These are phyloP conservation scores for Cephus pygmeus DNA, from an alignment of 2,888 invertebrate species.

Conservation along the genomic window DNA sequence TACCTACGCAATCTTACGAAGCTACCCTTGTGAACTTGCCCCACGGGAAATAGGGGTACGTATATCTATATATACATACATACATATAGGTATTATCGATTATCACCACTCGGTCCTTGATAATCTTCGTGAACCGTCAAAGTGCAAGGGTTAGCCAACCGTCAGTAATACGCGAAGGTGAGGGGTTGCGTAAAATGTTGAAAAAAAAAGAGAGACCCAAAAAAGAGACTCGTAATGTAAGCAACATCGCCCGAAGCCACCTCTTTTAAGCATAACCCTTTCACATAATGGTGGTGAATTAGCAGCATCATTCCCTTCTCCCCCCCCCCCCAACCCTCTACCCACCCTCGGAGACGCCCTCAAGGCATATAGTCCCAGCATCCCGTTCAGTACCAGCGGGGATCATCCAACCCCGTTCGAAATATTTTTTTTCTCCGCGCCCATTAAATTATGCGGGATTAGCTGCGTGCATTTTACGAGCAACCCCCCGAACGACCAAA, in stretches of 20 bases:
- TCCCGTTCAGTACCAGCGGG: slow-evolving; percentile 5
- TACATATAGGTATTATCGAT: slow-evolving; percentile 26
- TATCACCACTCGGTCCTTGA: slow-evolving; percentile 26
- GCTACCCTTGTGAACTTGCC: too few relatives aligned
- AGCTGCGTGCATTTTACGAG: slow-evolving; percentile 50
- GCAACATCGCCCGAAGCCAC: slow-evolving; percentile 10
- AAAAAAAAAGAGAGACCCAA: background rate
- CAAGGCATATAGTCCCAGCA: slow-evolving; percentile 13
- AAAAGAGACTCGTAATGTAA: slow-evolving; percentile 3
- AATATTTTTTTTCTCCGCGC: slow-evolving; percentile 31
- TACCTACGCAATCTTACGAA: too few relatives aligned
- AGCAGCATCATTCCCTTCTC: slow-evolving; percentile 32
- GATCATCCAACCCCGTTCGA: slow-evolving; percentile 17
- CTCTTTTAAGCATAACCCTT: slow-evolving; percentile 46
- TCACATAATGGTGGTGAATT: slow-evolving; percentile 48
- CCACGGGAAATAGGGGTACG: too few relatives aligned
- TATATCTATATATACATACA: too few relatives aligned
- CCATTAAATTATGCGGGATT: slow-evolving; percentile 50
- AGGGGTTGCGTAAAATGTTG: slow-evolving; percentile 13
- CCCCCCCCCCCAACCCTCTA: too few relatives aligned
- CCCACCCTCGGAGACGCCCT: slow-evolving; percentile 25
- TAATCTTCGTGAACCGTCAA: slow-evolving; percentile 30
- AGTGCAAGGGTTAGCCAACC: slow-evolving; percentile 23
- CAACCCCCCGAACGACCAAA: slow-evolving; percentile 38
- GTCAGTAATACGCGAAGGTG: slow-evolving; percentile 2